Evolutionary conservation across 2,888 invertebrate genomes (phyloP).

Genomic region (Oscheius sp.): DNA sequence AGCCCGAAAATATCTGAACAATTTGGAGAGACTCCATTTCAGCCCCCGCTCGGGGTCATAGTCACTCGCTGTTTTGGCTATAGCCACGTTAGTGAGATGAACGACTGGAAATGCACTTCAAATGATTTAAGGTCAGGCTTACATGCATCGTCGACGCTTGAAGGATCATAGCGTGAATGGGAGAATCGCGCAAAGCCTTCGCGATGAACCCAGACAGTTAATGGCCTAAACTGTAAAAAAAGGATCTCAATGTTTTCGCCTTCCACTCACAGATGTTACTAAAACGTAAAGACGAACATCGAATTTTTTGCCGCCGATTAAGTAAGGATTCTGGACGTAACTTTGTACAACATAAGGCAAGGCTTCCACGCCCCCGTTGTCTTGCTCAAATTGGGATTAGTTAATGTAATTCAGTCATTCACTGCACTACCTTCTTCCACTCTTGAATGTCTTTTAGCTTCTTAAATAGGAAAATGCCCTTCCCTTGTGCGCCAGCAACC

Average conservation of each 20-base stretch:
- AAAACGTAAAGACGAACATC: constrained; percentile 77
- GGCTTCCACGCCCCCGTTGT: constrained; percentile 41
- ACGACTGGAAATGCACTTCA: constrained; percentile 48
- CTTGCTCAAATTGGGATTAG: constrained; percentile 18
- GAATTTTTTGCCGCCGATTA: constrained; percentile 77
- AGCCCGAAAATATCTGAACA: constrained; percentile 75
- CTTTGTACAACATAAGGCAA: constrained; percentile 75
- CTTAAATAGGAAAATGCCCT: constrained; percentile 77
- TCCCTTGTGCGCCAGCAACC: constrained; percentile 76
- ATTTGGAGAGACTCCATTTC: constrained; percentile 75
- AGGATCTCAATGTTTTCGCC: not conserved
- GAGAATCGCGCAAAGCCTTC: constrained; percentile 78
- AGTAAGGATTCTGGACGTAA: constrained; percentile 76
- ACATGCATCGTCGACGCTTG: constrained; percentile 76
- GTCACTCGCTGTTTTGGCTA: constrained; percentile 81
- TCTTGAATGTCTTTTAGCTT: constrained; percentile 74
- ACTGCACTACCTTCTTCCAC: constrained; percentile 73
- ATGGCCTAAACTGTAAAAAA: constrained; percentile 79
- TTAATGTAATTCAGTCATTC: not conserved
- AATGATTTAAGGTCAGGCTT: constrained; percentile 39
- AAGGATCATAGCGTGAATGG: constrained; percentile 75
- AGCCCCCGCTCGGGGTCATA: constrained; percentile 75
- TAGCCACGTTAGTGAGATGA: constrained; percentile 75
- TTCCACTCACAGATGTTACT: constrained; percentile 74
- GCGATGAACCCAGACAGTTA: constrained; percentile 86